Conservation (phyloP, 2,888 invertebrate species). For the Yponomeuta evonymella region DNA sequence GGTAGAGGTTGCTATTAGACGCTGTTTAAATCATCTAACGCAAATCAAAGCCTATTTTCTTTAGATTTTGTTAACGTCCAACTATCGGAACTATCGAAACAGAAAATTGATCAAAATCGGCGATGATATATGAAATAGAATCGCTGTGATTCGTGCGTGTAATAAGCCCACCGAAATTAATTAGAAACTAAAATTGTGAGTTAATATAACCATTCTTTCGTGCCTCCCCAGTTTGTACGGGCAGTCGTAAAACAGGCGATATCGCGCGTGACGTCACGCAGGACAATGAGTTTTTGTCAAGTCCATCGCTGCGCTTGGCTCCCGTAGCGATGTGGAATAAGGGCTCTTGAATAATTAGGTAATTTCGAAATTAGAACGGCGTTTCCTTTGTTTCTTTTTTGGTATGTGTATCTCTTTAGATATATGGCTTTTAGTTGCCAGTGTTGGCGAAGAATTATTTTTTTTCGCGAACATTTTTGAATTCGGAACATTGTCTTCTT, state of each 20-base stretch:
- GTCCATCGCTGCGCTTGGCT: constrained; percentile 20
- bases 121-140: no score
- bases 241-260: constrained; percentile 51
- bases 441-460: neutral
- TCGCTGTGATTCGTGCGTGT: no score
- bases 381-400: neutral
- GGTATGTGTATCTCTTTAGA: neutral
- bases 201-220: neutral
- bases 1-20: no score
- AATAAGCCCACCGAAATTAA: no score
- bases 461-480: neutral
- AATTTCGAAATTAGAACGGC: constrained; percentile 2
- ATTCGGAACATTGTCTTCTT: neutral
- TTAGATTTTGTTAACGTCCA: no score
- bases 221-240: constrained; percentile 31
- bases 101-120: no score
- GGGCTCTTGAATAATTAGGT: constrained; percentile 14
- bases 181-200: no score
- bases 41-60: no score
- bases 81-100: no score
- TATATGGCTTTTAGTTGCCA: neutral
- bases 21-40: no score
- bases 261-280: constrained; percentile 56
- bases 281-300: constrained; percentile 48
- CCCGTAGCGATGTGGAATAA: constrained; percentile 12